Evolutionary conservation across 1,140 invertebrate species (phyloP).

Genomic region (Chrysomallon squamiferum): DNA sequence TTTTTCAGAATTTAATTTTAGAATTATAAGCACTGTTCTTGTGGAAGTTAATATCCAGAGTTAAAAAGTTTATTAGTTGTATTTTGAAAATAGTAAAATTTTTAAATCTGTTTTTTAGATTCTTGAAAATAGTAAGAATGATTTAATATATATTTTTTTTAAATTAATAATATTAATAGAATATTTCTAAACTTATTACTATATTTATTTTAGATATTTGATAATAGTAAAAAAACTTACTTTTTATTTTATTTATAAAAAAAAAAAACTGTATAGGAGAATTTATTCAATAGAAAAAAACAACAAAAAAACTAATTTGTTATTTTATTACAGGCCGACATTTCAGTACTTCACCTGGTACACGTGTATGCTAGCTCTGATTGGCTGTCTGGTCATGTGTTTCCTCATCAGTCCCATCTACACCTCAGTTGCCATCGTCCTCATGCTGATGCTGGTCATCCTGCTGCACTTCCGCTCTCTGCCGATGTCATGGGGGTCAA

Average conservation of each 20-base stretch:
- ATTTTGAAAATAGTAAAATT: neutral
- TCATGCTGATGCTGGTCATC: conserved; percentile 85
- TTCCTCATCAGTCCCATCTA: conserved; percentile 93
- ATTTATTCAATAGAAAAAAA: no score
- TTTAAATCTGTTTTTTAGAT: no score
- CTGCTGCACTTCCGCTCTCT: conserved; percentile 92
- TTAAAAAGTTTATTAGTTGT: neutral
- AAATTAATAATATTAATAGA: no score
- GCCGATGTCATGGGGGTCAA: conserved; percentile 91
- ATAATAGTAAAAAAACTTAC: no score
- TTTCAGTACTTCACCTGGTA: conserved; percentile 98
- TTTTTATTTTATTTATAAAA: no score
- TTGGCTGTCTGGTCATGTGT: conserved; percentile 92
- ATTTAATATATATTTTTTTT: no score
- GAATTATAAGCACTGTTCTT: neutral
- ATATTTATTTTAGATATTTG: no score
- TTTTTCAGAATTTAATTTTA: neutral
- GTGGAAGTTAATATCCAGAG: neutral
- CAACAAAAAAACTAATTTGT: no score
- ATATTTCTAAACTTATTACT: no score
- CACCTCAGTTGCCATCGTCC: conserved; percentile 84
- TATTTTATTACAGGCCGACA: conserved; percentile 75
- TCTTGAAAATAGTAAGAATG: no score
- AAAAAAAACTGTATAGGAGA: no score
- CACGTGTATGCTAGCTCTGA: conserved; percentile 85